Evolutionary conservation across 2,888 invertebrate species (phyloP).

Genomic region (Lissocephala sabroskyi): DNA sequence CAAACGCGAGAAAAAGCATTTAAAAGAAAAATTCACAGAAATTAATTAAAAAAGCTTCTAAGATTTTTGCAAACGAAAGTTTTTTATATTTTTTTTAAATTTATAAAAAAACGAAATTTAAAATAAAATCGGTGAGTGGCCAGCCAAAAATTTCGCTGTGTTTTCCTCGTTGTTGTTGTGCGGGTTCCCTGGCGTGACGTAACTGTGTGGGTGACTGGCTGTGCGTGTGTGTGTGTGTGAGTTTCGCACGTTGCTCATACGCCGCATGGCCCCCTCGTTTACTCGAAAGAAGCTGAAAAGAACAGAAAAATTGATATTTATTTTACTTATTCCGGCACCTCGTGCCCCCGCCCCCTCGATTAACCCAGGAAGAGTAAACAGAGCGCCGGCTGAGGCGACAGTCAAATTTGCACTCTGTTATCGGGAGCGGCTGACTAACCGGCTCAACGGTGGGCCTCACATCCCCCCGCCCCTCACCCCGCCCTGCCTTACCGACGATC

Average conservation of each 20-base stretch:
- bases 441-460: no score
- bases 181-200: slow-evolving; percentile 8
- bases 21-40: slow-evolving; percentile 14
- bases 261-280: slow-evolving; percentile 17
- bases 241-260: slow-evolving; percentile 47
- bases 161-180: slow-evolving; percentile 3
- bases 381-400: background rate
- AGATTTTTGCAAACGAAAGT: background rate
- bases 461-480: no score
- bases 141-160: background rate
- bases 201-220: slow-evolving; percentile 7
- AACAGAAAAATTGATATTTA: background rate
- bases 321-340: no score
- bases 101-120: background rate
- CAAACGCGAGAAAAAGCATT: slow-evolving; percentile 8
- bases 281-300: background rate
- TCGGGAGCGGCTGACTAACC: background rate
- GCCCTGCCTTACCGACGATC: no score
- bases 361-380: no score
- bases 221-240: slow-evolving; percentile 10
- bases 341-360: no score
- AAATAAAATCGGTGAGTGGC: background rate
- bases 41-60: slow-evolving; percentile 20
- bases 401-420: no score
- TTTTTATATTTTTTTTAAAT: no score